Percentiles rank a stretch among this genome's conserved stretches.
Conservation (phyloP, 2,113 vertebrate species). For the Xenopus laevis region DNA sequence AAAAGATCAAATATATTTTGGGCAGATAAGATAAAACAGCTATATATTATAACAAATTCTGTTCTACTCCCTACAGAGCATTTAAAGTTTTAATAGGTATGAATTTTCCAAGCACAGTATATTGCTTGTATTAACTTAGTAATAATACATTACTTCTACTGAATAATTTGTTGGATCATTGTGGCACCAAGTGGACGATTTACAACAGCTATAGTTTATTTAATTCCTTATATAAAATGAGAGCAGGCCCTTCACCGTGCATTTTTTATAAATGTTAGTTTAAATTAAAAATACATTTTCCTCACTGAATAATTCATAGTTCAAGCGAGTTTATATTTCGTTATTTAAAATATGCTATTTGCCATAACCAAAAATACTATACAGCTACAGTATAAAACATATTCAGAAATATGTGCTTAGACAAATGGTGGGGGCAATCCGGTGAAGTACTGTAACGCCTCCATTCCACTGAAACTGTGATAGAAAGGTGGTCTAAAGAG, state of each 20-base stretch:
- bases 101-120: slow-evolving; percentile 20
- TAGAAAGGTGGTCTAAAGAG: too few species aligned
- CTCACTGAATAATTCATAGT: too few species aligned
- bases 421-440: too few species aligned
- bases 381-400: too few species aligned
- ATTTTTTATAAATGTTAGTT: not conserved
- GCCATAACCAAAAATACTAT: too few species aligned
- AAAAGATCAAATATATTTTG: slow-evolving; percentile 6
- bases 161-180: slow-evolving; percentile 19
- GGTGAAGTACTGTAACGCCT: too few species aligned
- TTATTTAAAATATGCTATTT: too few species aligned
- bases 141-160: slow-evolving; percentile 33
- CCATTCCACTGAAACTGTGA: too few species aligned
- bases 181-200: slow-evolving; percentile 11
- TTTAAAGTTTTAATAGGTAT: slow-evolving; percentile 34
- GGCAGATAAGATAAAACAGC: slow-evolving; percentile 9
- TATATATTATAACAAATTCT: slow-evolving; percentile 22
- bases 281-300: too few species aligned
- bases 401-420: too few species aligned
- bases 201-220: not conserved
- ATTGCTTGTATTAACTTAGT: slow-evolving; percentile 19
- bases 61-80: slow-evolving; percentile 10
- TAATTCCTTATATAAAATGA: not conserved
- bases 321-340: too few species aligned
- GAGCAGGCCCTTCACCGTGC: not conserved